Evolutionary conservation across 2,797 vertebrate genomes (phyloP).

Genomic region (Manis pentadactyla): DNA sequence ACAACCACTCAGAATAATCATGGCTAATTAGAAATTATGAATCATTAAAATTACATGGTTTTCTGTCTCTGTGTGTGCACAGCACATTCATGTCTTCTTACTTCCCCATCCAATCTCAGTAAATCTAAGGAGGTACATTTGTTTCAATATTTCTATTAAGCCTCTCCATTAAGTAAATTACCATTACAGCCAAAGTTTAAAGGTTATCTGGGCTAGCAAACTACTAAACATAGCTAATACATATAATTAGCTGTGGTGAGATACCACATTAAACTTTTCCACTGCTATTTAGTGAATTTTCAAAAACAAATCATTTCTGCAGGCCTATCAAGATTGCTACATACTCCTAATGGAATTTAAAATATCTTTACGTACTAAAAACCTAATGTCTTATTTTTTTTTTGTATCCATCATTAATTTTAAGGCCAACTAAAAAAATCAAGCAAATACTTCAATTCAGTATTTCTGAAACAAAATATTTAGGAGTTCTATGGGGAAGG

Average conservation of each 20-base stretch:
- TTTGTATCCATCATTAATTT: conserved; percentile 17
- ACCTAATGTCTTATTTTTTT: conserved; percentile 42
- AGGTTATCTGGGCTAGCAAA: conserved; percentile 82
- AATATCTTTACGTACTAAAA: conserved; percentile 65
- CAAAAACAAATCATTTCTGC: conserved; percentile 71
- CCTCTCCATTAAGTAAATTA: conserved; percentile 81
- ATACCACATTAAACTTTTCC: conserved; percentile 78
- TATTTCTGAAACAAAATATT: not conserved
- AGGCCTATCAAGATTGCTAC: conserved; percentile 52
- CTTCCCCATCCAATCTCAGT: conserved; percentile 73
- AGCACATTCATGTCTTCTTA: conserved; percentile 68
- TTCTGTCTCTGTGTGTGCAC: conserved; percentile 75
- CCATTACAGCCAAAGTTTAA: conserved; percentile 79
- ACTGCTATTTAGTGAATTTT: conserved; percentile 69
- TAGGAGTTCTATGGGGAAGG: not conserved
- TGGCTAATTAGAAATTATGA: conserved; percentile 84
- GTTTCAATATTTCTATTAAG: conserved; percentile 81
- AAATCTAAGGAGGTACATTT: conserved; percentile 77
- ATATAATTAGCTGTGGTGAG: conserved; percentile 76
- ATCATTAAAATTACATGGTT: conserved; percentile 82
- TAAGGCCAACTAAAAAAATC: not conserved
- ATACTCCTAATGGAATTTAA: conserved; percentile 49
- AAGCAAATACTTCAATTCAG: conserved; percentile 1
- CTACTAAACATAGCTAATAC: conserved; percentile 77
- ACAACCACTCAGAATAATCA: conserved; percentile 83